These are phyloP conservation scores for Pegoplata infirma DNA, from an alignment of 2,888 invertebrate species.

Conservation along the genomic window DNA sequence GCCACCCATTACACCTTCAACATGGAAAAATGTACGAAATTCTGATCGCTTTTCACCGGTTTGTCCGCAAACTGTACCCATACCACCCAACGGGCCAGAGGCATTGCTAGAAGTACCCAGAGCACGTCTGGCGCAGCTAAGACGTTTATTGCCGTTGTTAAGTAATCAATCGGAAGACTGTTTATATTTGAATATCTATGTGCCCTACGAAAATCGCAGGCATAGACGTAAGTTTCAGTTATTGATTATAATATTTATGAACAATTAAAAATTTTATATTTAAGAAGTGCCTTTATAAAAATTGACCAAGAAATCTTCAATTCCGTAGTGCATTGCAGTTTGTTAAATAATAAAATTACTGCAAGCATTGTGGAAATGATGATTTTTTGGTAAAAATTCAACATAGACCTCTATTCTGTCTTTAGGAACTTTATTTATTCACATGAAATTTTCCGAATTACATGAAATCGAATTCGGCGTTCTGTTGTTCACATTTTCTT, in stretches of 20 bases:
- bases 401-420: too few relatives aligned
- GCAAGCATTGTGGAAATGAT: conserved; percentile 98
- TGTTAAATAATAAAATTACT: conserved; percentile 83
- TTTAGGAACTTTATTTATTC: too few relatives aligned
- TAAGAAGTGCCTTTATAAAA: background rate
- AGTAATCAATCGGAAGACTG: conserved; percentile 98
- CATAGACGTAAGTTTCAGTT: conserved; percentile 69
- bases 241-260: background rate
- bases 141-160: conserved; percentile 89
- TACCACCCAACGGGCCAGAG: conserved; percentile 80
- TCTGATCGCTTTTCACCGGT: conserved; percentile 91
- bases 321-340: conserved; percentile 99
- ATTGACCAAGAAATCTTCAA: conserved; percentile 81
- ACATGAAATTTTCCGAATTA: too few relatives aligned
- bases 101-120: conserved; percentile 86
- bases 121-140: conserved; percentile 90
- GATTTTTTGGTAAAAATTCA: conserved; percentile 78
- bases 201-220: conserved; percentile 82
- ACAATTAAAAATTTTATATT: background rate
- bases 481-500: too few relatives aligned
- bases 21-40: conserved; percentile 89
- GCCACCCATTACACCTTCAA: conserved; percentile 95
- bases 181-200: conserved; percentile 97
- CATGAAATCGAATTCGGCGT: too few relatives aligned
- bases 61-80: conserved; percentile 89